Evolutionary conservation across 2,113 vertebrate genomes (phyloP).

Genomic region (Puntigrus tetrazona): DNA sequence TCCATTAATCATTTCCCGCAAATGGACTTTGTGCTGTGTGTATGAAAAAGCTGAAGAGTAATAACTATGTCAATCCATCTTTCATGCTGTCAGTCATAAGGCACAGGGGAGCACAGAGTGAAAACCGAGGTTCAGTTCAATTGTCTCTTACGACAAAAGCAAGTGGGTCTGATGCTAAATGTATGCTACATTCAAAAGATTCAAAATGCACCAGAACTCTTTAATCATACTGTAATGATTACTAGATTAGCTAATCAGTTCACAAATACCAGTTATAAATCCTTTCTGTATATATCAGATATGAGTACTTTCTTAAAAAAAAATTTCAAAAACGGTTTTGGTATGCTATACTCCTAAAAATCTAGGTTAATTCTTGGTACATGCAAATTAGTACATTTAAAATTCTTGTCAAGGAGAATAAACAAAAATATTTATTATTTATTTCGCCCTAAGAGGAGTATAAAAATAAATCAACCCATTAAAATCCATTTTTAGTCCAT

Average conservation of each 20-base stretch:
- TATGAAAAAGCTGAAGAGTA: not conserved
- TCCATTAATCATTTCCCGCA: not conserved
- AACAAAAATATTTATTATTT: not conserved
- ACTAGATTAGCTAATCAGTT: not conserved
- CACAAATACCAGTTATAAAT: too few species aligned
- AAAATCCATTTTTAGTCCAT: not conserved
- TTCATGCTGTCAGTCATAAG: constrained; percentile 19
- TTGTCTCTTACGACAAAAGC: not conserved
- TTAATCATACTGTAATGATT: not conserved
- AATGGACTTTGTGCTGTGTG: constrained; percentile 3
- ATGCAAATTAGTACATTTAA: not conserved
- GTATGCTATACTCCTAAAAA: not conserved
- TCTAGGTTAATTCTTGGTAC: not conserved
- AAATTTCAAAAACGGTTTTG: not conserved
- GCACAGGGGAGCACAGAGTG: not conserved
- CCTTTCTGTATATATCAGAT: not conserved
- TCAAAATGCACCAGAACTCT: not conserved
- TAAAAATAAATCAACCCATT: not conserved
- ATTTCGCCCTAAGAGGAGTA: not conserved
- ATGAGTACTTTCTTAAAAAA: not conserved
- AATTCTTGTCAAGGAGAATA: not conserved
- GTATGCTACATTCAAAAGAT: not conserved
- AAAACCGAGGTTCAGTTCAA: not conserved
- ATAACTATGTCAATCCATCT: constrained; percentile 9
- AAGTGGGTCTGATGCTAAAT: not conserved